Evolutionary conservation across 2,113 vertebrate genomes (phyloP).

Genomic region (Sinocyclocheilus anophthalmus): DNA sequence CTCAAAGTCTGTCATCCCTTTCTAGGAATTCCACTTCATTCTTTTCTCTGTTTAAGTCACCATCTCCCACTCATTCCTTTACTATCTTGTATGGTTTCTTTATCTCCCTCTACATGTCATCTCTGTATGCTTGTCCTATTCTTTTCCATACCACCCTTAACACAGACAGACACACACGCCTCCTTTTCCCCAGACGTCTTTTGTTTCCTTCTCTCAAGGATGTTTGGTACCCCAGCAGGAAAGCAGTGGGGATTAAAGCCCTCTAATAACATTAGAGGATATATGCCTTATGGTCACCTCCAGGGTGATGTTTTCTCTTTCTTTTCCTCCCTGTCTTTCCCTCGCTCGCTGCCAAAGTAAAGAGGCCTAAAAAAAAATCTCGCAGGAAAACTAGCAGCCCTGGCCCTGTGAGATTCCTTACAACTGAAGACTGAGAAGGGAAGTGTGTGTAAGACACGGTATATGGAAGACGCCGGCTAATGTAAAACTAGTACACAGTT

Average conservation of each 20-base stretch:
- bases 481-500: neutral
- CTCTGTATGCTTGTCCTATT: neutral
- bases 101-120: conserved; percentile 28
- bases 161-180: neutral
- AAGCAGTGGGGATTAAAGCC: conserved; percentile 58
- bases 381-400: conserved; percentile 23
- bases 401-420: neutral
- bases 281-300: conserved; percentile 59
- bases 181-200: neutral
- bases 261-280: conserved; percentile 62
- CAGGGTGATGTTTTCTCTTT: conserved; percentile 15
- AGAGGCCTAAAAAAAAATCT: conserved; percentile 15
- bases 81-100: neutral
- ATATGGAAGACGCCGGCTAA: neutral
- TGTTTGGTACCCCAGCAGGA: conserved; percentile 40
- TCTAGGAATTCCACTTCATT: neutral
- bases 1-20: neutral
- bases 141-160: conserved; percentile 7
- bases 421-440: neutral
- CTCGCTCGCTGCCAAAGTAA: conserved; percentile 38
- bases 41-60: neutral
- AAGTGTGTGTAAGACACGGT: neutral
- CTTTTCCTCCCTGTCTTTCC: conserved; percentile 5
- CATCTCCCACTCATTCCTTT: conserved; percentile 40
- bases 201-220: conserved; percentile 35